Evolutionary conservation across 1,140 invertebrate genomes (phyloP).

Genomic region (Sogatella furcifera): DNA sequence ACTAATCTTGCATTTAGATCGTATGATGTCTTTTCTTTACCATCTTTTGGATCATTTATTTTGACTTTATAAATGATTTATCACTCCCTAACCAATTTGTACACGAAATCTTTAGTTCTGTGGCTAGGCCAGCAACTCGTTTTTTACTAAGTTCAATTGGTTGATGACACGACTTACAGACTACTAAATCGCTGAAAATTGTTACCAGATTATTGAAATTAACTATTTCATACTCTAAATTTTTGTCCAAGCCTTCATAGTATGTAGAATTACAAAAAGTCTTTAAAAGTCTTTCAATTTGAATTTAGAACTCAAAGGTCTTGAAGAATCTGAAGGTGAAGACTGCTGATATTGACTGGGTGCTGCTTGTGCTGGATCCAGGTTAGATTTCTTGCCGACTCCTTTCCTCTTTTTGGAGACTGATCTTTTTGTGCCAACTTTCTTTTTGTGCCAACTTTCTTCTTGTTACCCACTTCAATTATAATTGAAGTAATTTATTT

Average conservation of each 20-base stretch:
- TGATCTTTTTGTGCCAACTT: too few relatives aligned
- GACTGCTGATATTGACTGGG: too few relatives aligned
- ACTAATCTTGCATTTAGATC: slow-evolving; percentile 8
- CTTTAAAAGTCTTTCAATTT: too few relatives aligned
- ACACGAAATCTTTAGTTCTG: not conserved
- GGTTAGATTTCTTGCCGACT: too few relatives aligned
- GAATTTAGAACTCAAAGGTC: not conserved
- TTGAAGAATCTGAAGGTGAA: too few relatives aligned
- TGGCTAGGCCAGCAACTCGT: not conserved
- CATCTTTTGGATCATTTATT: not conserved
- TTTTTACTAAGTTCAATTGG: not conserved
- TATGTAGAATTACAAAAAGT: not conserved
- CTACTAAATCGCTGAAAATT: not conserved
- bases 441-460: too few relatives aligned
- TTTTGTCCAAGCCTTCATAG: not conserved
- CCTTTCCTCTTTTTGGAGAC: too few relatives aligned
- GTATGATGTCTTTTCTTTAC: not conserved
- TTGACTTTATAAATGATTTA: not conserved
- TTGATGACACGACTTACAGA: not conserved
- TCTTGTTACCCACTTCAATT: too few relatives aligned
- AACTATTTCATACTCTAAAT: slow-evolving; percentile 3
- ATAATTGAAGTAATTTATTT: too few relatives aligned
- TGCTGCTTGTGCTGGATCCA: too few relatives aligned
- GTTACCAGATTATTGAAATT: not conserved
- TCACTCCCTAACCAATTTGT: not conserved